Evolutionary conservation across 2,888 invertebrate genomes (phyloP), one percentile per base, ranked within the genome.

Genomic region (Cyclophora punctaria): DNA sequence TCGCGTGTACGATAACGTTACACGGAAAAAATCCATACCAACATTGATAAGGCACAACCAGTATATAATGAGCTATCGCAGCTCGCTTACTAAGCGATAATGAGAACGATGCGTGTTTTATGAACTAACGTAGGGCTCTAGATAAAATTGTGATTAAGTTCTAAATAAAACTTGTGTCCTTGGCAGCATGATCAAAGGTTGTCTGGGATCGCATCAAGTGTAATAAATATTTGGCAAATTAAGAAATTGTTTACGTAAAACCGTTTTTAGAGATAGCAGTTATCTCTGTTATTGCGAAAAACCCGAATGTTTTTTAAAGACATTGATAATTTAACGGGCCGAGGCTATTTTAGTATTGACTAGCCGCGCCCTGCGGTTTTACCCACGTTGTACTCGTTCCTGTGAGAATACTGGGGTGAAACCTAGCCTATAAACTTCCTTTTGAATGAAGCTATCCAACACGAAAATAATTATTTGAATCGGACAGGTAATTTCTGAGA

Each of bases 11-110:
- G 86, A 86, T 87, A 84, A 79, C 75, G 72, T 74, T 74, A 77
- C 66, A 78, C 79, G 81, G 80, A 84, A 87, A 83, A 84, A 84
- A 80, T 75, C 75, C 80, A 69, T 74, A 70, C 72, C 68, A 66
- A 63, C 61, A 57, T 59, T 73, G 82, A 84, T 84, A 80, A 75
- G 67, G 57, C 53, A 53, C 54, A 58, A 51, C 79, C 76, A 78
- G 66, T 66, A 50, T 66, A 56, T 58, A 45, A 48, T 67, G 79
- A 71, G 51, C 75, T 66, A 49, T 67, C 52, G 58, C 52, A 61
- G 61, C 58, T 60, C 63, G 1, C 20, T 20, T 20, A 20, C 20
- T 20, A 20, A 20, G 20, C 20, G 20, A 20, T 20, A 20, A 20
- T 20, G 20, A 20, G 2, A 37, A 5, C 37, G 37, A 4, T 37